phyloP scores from a whole-genome alignment of 1,140 invertebrate species.

The Acromyrmex echinatior region DNA sequence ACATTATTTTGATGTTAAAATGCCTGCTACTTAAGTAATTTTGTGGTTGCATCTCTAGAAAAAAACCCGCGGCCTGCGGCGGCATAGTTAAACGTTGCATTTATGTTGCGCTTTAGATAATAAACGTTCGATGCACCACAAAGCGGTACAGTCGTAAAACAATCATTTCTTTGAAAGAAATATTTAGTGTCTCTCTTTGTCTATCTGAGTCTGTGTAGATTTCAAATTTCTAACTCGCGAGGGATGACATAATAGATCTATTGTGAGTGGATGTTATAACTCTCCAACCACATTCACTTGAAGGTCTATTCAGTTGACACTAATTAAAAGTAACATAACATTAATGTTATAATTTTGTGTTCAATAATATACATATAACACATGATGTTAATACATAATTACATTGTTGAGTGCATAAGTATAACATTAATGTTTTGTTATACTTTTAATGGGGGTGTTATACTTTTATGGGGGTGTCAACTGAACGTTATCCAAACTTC shows the following conservation, averaged over 20 bases:
- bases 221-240: not conserved
- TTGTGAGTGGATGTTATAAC: slow-evolving; percentile 5
- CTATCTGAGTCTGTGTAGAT: not conserved
- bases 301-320: not conserved
- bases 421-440: no score
- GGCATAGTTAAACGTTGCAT: slow-evolving; percentile 75
- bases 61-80: slow-evolving; percentile 65
- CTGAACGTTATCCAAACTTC: not conserved
- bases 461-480: no score
- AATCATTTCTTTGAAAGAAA: not conserved
- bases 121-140: slow-evolving; percentile 67
- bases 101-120: slow-evolving; percentile 73
- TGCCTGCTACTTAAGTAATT: slow-evolving; percentile 47
- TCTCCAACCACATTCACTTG: not conserved
- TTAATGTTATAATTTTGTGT: no score
- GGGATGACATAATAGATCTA: not conserved
- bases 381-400: no score
- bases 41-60: slow-evolving; percentile 67
- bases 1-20: no score
- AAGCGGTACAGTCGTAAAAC: not conserved
- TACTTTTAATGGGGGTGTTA: no score
- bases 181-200: not conserved
- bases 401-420: no score
- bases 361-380: no score
- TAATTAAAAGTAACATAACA: no score